Evolutionary conservation across 1,140 invertebrate species (phyloP).

Genomic region (Microplitis mediator): DNA sequence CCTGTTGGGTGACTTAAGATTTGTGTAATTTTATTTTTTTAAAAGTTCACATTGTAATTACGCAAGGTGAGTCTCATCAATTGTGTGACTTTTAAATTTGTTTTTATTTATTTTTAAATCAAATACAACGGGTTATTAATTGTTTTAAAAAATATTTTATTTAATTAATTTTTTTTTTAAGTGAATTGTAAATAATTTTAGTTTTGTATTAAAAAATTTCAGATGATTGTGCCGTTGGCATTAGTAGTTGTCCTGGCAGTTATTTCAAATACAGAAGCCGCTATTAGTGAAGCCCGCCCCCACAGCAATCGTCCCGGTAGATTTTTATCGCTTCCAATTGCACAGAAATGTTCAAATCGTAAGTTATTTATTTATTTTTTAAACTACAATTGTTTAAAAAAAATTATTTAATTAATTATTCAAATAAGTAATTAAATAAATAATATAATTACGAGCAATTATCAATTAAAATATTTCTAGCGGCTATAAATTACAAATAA

Average conservation of each 20-base stretch:
- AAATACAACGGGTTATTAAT: too few relatives aligned
- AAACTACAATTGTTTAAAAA: too few relatives aligned
- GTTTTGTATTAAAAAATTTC: conserved; percentile 25
- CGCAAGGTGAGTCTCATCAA: background rate
- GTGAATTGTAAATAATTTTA: conserved; percentile 4
- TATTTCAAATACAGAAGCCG: conserved; percentile 48
- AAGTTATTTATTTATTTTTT: conserved; percentile 60
- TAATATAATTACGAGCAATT: too few relatives aligned
- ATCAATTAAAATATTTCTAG: background rate
- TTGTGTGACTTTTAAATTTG: background rate
- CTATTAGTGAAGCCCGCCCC: conserved; percentile 59
- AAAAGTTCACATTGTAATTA: background rate
- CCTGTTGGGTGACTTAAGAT: background rate
- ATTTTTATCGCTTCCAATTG: conserved; percentile 78
- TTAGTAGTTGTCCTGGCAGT: conserved; percentile 47
- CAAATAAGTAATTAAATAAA: too few relatives aligned
- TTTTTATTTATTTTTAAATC: too few relatives aligned
- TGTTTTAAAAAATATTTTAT: background rate
- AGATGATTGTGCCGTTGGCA: conserved; percentile 56
- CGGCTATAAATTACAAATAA: background rate
- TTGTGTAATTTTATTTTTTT: background rate
- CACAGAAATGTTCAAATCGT: conserved; percentile 82
- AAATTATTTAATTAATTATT: too few relatives aligned
- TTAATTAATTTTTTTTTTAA: background rate
- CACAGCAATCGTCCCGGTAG: conserved; percentile 67